Evolutionary conservation across 2,797 vertebrate species (phyloP), one percentile per base, ranked within the genome.

Genomic region (Florisuga fusca): DNA sequence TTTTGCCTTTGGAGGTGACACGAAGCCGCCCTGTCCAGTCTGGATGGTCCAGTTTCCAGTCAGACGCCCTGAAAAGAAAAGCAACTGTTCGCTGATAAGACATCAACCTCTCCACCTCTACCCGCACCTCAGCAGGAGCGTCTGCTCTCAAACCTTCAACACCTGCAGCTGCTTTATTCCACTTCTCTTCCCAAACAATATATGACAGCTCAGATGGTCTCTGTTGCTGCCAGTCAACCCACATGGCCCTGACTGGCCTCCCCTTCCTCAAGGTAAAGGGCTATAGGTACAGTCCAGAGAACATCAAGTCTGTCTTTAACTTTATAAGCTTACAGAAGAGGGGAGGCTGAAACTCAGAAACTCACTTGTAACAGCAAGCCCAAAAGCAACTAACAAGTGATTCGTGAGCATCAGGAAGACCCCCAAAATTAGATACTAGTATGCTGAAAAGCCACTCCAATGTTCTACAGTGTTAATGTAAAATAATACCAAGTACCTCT

Each of bases 21-120:
- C 99, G 98, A 96, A 99, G 99, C 43, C 99, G 98, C 61, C 99
- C 99, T 25, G 98, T 99, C 99, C 99, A 99, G 94, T 99, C 99
- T 0, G 99, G 99, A 79, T 99, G 97, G 58, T 99, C 99, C 97
- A 99, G 97, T 97, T 99, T 99, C 99, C 99, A 99, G 93, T 99
- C 99, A 29, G 99, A 99, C 12, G 99, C 99, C 97, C 99, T 99
- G 97, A 22, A 81, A 89, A 51, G 29, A 90, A 68, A 20, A 77
- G 19, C 26, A 80, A 21, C 17, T 36, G 7, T 67, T 71, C 55
- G 73, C 18, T 50, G 61, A 71, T 31, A 14, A 10, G 0, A 55
- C 31, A 31, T 6, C 25, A 55, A 33, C 7, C 11, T 23, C 29
- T 41, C 23, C 23, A 25, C 4, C 61, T 81, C 83, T 53, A 36